Evolutionary conservation across 2,113 vertebrate genomes (phyloP).

Genomic region (Fulmarus glacialis): DNA sequence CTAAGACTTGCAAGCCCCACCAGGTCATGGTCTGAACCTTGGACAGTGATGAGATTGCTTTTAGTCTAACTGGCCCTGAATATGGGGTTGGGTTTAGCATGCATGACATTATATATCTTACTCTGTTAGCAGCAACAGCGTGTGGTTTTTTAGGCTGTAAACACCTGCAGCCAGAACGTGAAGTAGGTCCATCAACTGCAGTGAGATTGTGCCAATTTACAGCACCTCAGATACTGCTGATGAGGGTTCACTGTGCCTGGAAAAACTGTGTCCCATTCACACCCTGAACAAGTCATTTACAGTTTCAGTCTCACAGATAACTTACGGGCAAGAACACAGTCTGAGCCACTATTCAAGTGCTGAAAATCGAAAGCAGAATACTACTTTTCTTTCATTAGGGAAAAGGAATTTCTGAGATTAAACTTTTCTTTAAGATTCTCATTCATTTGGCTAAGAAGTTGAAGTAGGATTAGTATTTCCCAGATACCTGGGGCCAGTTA

Average conservation of each 20-base stretch:
- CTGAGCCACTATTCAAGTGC: neutral
- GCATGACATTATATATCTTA: neutral
- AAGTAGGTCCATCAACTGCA: neutral
- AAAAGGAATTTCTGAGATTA: neutral
- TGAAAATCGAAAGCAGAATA: neutral
- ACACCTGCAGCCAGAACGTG: neutral
- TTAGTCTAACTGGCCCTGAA: neutral
- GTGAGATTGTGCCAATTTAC: neutral
- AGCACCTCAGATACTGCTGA: accelerated
- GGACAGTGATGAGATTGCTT: neutral
- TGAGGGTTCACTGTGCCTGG: neutral
- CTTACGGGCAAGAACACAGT: neutral
- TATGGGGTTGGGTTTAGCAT: accelerated
- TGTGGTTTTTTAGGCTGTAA: neutral
- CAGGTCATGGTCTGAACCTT: neutral
- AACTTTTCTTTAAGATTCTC: neutral
- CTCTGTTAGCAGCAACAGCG: neutral
- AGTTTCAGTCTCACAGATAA: neutral
- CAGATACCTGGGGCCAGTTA: neutral
- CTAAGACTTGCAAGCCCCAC: neutral
- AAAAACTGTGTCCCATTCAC: neutral
- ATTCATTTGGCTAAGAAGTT: neutral
- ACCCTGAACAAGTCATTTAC: neutral
- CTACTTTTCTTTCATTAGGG: neutral
- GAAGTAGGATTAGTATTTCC: neutral